These are phyloP conservation scores for Poecilia latipinna DNA, from an alignment of 2,113 vertebrate genomes.

Conservation along the genomic window DNA sequence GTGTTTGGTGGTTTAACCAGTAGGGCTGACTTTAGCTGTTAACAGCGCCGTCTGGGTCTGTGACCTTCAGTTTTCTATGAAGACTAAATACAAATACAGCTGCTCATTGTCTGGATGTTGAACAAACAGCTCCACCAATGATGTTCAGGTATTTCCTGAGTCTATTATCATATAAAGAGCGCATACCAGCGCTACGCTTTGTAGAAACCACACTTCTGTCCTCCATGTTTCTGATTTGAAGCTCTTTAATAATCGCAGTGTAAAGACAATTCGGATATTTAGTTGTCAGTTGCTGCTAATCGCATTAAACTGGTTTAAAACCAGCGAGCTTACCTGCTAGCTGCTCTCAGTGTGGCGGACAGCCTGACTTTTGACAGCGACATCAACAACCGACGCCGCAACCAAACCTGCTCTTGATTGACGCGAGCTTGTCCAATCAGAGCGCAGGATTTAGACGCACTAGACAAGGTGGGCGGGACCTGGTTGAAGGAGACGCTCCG, in stretches of 20 bases:
- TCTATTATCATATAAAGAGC: neutral
- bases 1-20: neutral
- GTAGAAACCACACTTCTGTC: neutral
- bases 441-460: neutral
- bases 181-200: neutral
- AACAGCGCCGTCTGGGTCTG: neutral
- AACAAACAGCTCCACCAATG: constrained; percentile 25
- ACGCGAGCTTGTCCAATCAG: constrained; percentile 49
- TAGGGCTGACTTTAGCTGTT: neutral
- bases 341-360: neutral
- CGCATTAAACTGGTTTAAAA: constrained; percentile 15
- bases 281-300: neutral
- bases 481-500: no score
- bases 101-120: neutral
- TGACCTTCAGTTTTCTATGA: neutral
- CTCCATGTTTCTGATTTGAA: neutral
- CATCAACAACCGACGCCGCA: constrained; percentile 47
- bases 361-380: constrained; percentile 64
- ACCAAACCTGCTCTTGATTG: constrained; percentile 48
- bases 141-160: constrained; percentile 26
- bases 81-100: neutral
- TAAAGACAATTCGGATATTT: no score
- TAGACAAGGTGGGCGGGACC: neutral
- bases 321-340: constrained; percentile 30
- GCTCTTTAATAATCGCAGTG: neutral